Evolutionary conservation across 1,140 invertebrate genomes (phyloP).

Genomic region (Macrobrachium rosenbergii): DNA sequence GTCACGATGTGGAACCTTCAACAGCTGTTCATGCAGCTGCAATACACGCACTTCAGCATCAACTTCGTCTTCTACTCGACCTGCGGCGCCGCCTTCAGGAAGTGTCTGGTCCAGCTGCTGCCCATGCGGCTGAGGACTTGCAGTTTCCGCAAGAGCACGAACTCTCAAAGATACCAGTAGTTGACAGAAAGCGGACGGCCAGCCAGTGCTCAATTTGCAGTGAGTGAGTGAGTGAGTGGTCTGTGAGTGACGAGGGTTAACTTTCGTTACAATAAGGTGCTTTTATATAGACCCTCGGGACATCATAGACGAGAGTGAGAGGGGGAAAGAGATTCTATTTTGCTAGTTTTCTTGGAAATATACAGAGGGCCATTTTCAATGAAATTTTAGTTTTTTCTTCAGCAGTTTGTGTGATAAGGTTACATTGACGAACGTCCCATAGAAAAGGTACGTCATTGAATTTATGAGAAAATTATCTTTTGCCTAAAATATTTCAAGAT

Average conservation of each 20-base stretch:
- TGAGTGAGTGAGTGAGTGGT: neutral
- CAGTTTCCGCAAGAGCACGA: slow-evolving; percentile 27
- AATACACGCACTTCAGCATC: slow-evolving; percentile 77
- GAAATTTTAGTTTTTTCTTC: too few species aligned
- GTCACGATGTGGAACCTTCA: slow-evolving; percentile 74
- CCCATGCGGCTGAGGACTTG: slow-evolving; percentile 66
- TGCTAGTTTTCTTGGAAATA: too few species aligned
- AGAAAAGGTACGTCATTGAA: too few species aligned
- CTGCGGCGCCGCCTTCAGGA: slow-evolving; percentile 75
- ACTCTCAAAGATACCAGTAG: slow-evolving; percentile 53
- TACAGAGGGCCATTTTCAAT: too few species aligned
- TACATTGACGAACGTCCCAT: too few species aligned
- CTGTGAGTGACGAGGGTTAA: neutral
- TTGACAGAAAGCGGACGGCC: too few species aligned
- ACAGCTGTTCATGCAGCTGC: slow-evolving; percentile 75
- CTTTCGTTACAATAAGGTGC: neutral
- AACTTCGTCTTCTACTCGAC: slow-evolving; percentile 76
- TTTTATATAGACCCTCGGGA: neutral
- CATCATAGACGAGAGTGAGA: too few species aligned
- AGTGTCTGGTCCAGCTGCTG: slow-evolving; percentile 73
- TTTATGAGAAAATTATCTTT: too few species aligned
- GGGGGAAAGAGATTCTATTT: too few species aligned
- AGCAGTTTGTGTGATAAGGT: too few species aligned
- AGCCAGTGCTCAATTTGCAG: neutral
- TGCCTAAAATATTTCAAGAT: too few species aligned